Conservation (phyloP, 2,113 vertebrate species). For the Peromyscus leucopus region DNA sequence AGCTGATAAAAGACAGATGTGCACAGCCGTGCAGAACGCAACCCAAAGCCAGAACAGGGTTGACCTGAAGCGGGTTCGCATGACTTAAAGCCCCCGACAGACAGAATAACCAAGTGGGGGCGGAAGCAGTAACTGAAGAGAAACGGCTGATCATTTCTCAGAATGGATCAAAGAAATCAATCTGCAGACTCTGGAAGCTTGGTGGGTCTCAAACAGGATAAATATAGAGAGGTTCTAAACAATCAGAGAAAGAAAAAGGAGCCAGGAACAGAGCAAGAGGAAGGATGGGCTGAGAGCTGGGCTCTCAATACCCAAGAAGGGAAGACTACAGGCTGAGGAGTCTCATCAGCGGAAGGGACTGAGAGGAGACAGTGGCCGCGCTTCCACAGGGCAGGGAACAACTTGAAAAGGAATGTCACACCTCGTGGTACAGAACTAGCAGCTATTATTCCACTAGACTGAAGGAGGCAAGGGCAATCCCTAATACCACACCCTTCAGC, state of each 20-base stretch:
- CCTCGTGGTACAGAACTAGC: not conserved
- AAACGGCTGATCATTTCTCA: not conserved
- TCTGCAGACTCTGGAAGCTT: not conserved
- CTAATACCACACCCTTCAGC: not conserved
- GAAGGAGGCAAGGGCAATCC: not conserved
- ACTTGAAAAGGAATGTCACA: not conserved
- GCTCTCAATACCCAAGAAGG: not conserved
- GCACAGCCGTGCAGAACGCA: not conserved
- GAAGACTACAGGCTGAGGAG: too few species aligned
- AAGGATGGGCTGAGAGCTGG: not conserved
- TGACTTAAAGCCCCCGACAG: not conserved
- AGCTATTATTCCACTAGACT: not conserved
- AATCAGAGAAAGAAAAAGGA: not conserved
- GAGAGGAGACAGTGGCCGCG: not conserved
- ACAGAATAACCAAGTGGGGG: too few species aligned
- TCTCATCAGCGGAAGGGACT: fast-evolving
- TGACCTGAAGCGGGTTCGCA: fast-evolving
- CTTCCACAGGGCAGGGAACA: not conserved
- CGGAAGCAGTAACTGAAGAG: not conserved
- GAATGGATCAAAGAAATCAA: not conserved
- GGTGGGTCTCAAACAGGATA: too few species aligned
- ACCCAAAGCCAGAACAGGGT: fast-evolving
- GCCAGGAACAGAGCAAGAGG: not conserved
- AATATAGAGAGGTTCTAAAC: not conserved
- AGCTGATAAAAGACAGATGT: not conserved